These are phyloP conservation scores for Rhabdomys dilectus DNA, from an alignment of 2,113 vertebrate genomes.

Conservation along the genomic window DNA sequence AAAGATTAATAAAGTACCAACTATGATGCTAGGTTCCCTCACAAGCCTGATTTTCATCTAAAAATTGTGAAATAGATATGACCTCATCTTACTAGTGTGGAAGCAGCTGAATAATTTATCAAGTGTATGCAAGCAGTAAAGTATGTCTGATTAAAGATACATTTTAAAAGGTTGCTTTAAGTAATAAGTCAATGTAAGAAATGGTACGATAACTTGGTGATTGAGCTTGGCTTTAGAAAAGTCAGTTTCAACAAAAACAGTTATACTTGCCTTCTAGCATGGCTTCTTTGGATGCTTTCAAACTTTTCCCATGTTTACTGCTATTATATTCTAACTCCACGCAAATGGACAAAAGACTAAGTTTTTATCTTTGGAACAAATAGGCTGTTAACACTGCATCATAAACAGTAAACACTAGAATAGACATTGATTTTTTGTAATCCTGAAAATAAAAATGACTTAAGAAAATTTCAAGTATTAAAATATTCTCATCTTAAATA, in stretches of 20 bases:
- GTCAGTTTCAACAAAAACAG: conserved; percentile 10
- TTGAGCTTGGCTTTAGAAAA: not conserved
- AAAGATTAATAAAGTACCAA: not conserved
- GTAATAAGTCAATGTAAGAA: conserved; percentile 1
- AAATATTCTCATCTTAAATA: conserved; percentile 57
- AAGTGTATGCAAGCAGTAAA: not conserved
- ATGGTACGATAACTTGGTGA: not conserved
- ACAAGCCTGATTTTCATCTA: not conserved
- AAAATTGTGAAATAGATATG: not conserved
- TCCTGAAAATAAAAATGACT: conserved; percentile 55
- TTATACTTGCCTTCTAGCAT: not conserved
- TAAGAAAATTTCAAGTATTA: conserved; percentile 40
- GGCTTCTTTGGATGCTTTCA: not conserved
- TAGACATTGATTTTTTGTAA: not conserved
- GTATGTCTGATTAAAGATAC: not conserved
- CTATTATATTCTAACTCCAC: conserved; percentile 14
- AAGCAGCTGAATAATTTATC: not conserved
- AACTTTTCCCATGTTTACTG: not conserved
- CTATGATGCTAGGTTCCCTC: not conserved
- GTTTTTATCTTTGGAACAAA: conserved; percentile 18
- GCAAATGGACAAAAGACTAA: not conserved
- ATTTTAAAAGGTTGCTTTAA: not conserved
- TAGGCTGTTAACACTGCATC: not conserved
- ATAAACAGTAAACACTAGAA: not conserved
- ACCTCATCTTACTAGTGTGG: not conserved